Evolutionary conservation across 2,888 invertebrate species (phyloP), one percentile per base, ranked within the genome.

Genomic region (Esperia sulphurella): DNA sequence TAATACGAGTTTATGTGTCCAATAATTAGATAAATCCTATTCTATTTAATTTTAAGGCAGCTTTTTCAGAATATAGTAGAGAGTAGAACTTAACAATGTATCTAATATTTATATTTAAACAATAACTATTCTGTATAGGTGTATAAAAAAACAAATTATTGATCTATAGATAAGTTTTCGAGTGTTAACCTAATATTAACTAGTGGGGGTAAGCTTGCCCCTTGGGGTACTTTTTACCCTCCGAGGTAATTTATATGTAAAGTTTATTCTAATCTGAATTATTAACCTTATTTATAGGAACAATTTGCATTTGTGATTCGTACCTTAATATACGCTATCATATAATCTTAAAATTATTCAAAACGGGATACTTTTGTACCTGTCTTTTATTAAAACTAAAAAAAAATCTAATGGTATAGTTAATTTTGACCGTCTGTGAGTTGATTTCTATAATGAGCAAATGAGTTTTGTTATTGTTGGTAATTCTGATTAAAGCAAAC

Each of bases 51-150:
- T 31, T 9, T 43, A 43, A 31, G 43, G 43, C 43, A 33, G 43
- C 43, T 43, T 43, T 21, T 31, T 14, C 31, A 14, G n/a, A 12
- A 31, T 9, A 30, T 8, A 21, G 13, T 33, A n/a, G 9, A 1
- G 5, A n/a, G 12, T 42, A 42, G 43, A n/a, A 28, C n/a, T 28
- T 28, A 43, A 45, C 10, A 37, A 45, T 42, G 12, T 50, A 48
- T 51, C 28, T 48, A 51, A 47, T 51, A 51, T 51, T 51, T 51
- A 48, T 51, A 45, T 33, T 46, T 14, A 41, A 47, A 13, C 9
- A 14, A 41, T 31, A 46, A 51, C 46, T 43, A 48, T 45, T 48
- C 12, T 51, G 43, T 48, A 48, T 48, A 51, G 45, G 40, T 51
- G 51, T 51, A 51, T 39, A 48, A 46, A n/a, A n/a, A n/a, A 48